Conservation (phyloP, 2,888 invertebrate species). For the Cephonodes hylas region DNA sequence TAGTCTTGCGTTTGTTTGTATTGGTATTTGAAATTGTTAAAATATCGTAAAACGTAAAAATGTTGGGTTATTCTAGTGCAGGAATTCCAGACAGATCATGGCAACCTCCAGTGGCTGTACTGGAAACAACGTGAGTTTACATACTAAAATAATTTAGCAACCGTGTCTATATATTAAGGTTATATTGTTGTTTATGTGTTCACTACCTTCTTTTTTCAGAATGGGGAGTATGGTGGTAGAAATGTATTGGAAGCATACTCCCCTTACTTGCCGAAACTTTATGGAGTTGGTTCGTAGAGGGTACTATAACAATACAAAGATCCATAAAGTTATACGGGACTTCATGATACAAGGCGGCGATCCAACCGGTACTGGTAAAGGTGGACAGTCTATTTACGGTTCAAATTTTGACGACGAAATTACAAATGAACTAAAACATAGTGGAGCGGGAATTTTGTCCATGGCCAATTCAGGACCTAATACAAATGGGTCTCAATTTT, state of each 20-base stretch:
- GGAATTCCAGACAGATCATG: slow-evolving; percentile 94
- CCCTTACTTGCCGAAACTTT: slow-evolving; percentile 98
- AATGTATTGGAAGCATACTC: slow-evolving; percentile 99
- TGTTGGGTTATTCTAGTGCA: slow-evolving; percentile 80
- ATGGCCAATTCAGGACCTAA: slow-evolving; percentile 99
- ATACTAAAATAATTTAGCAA: neutral
- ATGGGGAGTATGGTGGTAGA: slow-evolving; percentile 97
- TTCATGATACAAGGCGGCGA: slow-evolving; percentile 98
- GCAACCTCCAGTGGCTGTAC: slow-evolving; percentile 91
- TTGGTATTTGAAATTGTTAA: neutral
- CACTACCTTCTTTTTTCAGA: slow-evolving; percentile 61
- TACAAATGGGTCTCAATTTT: slow-evolving; percentile 99
- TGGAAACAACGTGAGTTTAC: slow-evolving; percentile 89
- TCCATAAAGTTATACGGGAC: slow-evolving; percentile 96
- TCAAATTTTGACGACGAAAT: slow-evolving; percentile 97
- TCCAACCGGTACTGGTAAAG: slow-evolving; percentile 97
- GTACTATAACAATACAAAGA: slow-evolving; percentile 97
- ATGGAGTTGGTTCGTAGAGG: slow-evolving; percentile 95
- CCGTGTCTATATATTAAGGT: neutral
- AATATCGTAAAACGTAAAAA: slow-evolving; percentile 22
- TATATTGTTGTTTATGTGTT: neutral
- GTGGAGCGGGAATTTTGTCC: slow-evolving; percentile 93
- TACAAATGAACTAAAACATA: slow-evolving; percentile 95
- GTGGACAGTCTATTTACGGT: slow-evolving; percentile 98
- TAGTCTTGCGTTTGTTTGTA: neutral